These are phyloP conservation scores for Cryptomyrus ogoouensis DNA, from an alignment of 2,113 vertebrate species.

Conservation along the genomic window DNA sequence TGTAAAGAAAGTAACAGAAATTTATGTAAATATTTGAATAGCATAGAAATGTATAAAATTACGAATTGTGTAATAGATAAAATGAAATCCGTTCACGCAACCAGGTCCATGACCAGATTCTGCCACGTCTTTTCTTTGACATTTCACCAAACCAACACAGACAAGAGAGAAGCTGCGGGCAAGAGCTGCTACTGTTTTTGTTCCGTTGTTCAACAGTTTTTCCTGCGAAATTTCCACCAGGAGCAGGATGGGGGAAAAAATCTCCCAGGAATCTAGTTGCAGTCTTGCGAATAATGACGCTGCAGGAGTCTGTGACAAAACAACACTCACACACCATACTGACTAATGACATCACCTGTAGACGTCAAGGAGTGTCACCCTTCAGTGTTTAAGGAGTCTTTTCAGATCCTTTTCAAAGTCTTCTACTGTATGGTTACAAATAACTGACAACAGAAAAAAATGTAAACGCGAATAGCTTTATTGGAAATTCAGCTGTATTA, in stretches of 20 bases:
- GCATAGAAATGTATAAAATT: background rate
- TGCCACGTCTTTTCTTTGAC: background rate
- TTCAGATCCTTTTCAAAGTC: background rate
- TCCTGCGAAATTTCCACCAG: background rate
- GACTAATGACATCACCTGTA: background rate
- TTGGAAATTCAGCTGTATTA: background rate
- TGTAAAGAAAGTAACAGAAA: background rate
- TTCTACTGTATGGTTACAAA: background rate
- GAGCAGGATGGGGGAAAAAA: background rate
- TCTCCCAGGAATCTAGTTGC: background rate
- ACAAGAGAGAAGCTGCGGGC: background rate
- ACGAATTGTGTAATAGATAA: too few species aligned
- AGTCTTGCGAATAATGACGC: background rate
- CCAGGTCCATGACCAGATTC: background rate
- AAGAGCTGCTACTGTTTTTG: background rate
- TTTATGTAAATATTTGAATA: background rate
- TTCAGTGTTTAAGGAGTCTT: background rate
- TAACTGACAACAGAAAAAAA: background rate
- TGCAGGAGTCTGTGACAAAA: background rate
- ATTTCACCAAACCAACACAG: background rate
- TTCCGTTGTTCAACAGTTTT: background rate
- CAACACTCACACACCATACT: background rate
- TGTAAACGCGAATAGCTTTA: background rate
- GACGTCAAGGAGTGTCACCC: background rate
- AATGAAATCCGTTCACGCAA: background rate